Conservation (phyloP, 2,797 vertebrate species). For the Pagetopsis macropterus region DNA sequence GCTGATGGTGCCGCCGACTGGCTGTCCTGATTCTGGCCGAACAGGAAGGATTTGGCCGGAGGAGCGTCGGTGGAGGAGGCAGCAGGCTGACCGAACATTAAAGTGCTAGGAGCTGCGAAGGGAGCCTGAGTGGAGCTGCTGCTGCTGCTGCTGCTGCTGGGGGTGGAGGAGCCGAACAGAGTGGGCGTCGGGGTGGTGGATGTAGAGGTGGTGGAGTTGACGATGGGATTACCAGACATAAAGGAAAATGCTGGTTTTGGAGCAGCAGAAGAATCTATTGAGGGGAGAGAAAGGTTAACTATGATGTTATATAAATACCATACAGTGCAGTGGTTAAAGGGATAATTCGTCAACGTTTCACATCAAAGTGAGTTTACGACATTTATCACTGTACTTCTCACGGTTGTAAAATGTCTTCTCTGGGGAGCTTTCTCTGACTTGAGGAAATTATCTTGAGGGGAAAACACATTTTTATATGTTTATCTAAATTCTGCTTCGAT, state of each 20-base stretch:
- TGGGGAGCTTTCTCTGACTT: background rate
- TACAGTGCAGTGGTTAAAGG: too few relatives aligned
- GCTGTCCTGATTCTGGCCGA: slow-evolving; percentile 88
- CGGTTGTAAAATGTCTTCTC: background rate
- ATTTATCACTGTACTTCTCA: background rate
- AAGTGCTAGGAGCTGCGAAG: slow-evolving; percentile 75
- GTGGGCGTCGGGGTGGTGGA: slow-evolving; percentile 70
- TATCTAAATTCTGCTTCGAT: background rate
- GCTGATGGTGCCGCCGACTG: slow-evolving; percentile 77
- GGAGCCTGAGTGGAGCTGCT: slow-evolving; percentile 59
- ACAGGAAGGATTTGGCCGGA: slow-evolving; percentile 87
- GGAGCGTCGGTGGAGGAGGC: slow-evolving; percentile 79
- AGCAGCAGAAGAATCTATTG: slow-evolving; percentile 86
- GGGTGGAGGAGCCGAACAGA: slow-evolving; percentile 82
- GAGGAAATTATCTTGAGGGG: background rate
- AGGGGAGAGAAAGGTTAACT: background rate
- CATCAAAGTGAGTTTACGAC: too few relatives aligned
- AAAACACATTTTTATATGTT: background rate
- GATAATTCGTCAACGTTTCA: too few relatives aligned
- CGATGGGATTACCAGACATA: slow-evolving; percentile 81
- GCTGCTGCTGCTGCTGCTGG: slow-evolving; percentile 37
- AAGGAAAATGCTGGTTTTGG: slow-evolving; percentile 88
- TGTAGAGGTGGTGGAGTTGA: slow-evolving; percentile 75
- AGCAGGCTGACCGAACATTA: slow-evolving; percentile 90
- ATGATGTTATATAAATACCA: background rate